Base-by-base conservation (phyloP, 1,140 invertebrate species). In the Propsilocerus akamusi region DNA sequence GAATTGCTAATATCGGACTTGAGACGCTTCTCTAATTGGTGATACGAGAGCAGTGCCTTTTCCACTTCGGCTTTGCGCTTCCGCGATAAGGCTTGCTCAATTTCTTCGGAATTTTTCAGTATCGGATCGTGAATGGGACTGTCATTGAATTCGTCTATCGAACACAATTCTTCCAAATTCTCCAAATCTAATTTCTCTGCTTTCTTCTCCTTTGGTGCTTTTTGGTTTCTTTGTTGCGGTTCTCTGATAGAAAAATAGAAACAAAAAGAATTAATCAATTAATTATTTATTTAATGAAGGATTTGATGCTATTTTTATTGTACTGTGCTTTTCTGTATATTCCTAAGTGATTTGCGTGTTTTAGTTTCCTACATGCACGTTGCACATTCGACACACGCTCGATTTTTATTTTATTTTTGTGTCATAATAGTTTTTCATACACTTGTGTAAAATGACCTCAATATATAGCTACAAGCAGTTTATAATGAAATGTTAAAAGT, bases 381-480 rank as follows among this genome's bases (percentile, higher is more conserved):
- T 7, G 17, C 34, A 41, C 14, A 41, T 20, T 20, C 17, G 22
- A 30, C 10, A 41, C 17, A 41, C 34, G 22, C 22, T 41, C 22
- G 22, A 41, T 41, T 41, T 20, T 7, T 41, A 20, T 41, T 11
- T 8, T 30, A 30, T 30, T 30, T n/a, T 30, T 20, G 34, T 41
- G 34, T 41, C 34, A 41, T 41, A 41, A 41, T 41, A 41, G 34
- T 14, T 41, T 30, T 11, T 30, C 10, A 30, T 30, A 41, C 34
- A 41, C 34, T 41, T 41, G 34, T n/a, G n/a, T 41, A 41, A 17
- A 17, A 41, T 41, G 34, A 41, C 34, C 34, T 41, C 34, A 41
- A 41, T 41, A 20, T 41, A n/a, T 3, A 12, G 28, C 28, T 30
- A 41, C 14, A n/a, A n/a, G n/a, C n/a, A n/a, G n/a, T n/a, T n/a